Percentiles rank a stretch among this genome's conserved stretches.
Evolutionary conservation across 1,140 invertebrate genomes (phyloP).

Genomic region (Elymnias hypermnestra): DNA sequence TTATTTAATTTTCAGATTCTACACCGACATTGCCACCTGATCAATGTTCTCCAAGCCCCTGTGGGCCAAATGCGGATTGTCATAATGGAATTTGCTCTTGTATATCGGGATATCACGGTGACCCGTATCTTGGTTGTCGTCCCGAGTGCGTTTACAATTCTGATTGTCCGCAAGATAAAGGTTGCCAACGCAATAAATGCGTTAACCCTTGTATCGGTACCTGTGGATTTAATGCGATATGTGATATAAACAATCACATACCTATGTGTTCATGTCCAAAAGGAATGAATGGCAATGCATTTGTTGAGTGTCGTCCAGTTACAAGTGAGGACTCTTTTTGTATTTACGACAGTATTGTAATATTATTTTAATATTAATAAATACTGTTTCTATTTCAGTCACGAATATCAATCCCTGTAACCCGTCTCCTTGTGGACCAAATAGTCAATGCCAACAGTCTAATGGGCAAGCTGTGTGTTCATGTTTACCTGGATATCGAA

Average conservation of each 20-base stretch:
- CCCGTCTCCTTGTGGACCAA: conserved; percentile 81
- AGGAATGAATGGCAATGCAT: conserved; percentile 87
- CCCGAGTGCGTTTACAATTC: conserved; percentile 91
- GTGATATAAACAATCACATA: conserved; percentile 88
- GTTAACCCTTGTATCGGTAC: conserved; percentile 86
- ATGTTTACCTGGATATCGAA: conserved; percentile 78
- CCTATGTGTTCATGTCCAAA: conserved; percentile 82
- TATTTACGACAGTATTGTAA: too few relatives aligned
- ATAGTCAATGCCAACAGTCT: conserved; percentile 78
- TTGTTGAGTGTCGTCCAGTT: conserved; percentile 78
- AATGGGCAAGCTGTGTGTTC: conserved; percentile 79
- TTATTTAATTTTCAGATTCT: too few relatives aligned
- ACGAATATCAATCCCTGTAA: conserved; percentile 75
- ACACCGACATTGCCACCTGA: conserved; percentile 28
- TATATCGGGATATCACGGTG: conserved; percentile 79
- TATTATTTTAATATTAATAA: too few relatives aligned
- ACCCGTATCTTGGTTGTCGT: conserved; percentile 82
- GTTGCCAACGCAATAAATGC: conserved; percentile 86
- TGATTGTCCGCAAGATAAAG: conserved; percentile 85
- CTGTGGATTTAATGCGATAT: conserved; percentile 84
- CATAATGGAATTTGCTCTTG: conserved; percentile 78
- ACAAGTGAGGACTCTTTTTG: too few relatives aligned
- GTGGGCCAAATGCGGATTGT: conserved; percentile 77
- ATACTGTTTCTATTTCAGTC: too few relatives aligned
- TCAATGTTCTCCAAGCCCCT: conserved; percentile 78